Evolutionary conservation across 2,888 invertebrate genomes (phyloP).

Genomic region (Ferrisia virgata): DNA sequence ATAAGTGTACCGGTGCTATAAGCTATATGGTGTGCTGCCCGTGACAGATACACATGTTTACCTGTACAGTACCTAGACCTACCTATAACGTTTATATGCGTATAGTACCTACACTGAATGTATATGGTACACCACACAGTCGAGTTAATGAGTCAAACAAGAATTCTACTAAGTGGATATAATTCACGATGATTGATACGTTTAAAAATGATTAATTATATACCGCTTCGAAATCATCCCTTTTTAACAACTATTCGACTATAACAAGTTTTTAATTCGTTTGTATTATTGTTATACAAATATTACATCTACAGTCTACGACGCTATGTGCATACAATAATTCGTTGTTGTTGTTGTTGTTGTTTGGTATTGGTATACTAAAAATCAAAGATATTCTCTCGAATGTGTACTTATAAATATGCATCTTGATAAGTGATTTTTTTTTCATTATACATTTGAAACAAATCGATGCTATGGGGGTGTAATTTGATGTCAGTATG

Average conservation of each 20-base stretch:
- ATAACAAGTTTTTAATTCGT: slow-evolving; percentile 16
- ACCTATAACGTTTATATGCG: not conserved
- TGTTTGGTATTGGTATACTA: no score
- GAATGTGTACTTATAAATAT: no score
- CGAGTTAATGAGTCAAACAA: not conserved
- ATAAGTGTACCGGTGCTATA: not conserved
- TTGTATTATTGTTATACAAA: not conserved
- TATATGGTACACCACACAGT: no score
- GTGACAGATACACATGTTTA: not conserved
- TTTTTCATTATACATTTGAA: no score
- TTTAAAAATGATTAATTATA: slow-evolving; percentile 22
- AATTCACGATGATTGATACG: slow-evolving; percentile 18
- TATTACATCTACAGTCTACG: no score
- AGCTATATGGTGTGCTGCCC: not conserved
- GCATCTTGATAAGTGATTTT: no score
- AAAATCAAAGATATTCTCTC: no score
- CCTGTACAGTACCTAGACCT: no score
- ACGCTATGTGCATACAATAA: no score
- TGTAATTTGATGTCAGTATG: no score
- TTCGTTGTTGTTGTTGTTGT: no score
- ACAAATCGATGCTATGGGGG: not conserved
- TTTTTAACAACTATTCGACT: not conserved
- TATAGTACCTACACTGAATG: no score
- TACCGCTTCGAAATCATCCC: not conserved
- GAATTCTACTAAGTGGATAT: not conserved